A percentile compares a stretch with the other conserved stretches of the same genome.
Conservation (phyloP, 2,113 vertebrate species). For the Carassius gibelio region DNA sequence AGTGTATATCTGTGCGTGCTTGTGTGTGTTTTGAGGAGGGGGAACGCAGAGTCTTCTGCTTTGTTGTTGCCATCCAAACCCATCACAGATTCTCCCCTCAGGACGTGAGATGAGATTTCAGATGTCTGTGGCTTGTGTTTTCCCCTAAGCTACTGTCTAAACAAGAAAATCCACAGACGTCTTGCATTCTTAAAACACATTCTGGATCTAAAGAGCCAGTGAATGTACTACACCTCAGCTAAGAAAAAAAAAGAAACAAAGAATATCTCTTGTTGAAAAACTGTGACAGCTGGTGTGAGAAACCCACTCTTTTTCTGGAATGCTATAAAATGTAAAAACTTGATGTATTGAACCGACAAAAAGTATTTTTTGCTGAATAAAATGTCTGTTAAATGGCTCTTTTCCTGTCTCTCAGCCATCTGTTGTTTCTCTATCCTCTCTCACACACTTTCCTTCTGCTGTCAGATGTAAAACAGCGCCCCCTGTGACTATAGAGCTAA, state of each 20-base stretch:
- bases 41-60: constrained; percentile 58
- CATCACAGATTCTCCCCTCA: constrained; percentile 63
- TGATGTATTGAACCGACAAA: not conserved
- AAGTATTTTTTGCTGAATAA: not conserved
- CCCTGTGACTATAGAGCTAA: constrained; percentile 59
- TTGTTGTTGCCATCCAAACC: constrained; percentile 76
- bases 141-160: constrained; percentile 51
- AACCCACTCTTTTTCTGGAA: constrained; percentile 47
- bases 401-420: constrained; percentile 35
- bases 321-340: constrained; percentile 32
- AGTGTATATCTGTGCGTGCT: constrained; percentile 17
- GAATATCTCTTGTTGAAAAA: not conserved
- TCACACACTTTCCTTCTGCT: not conserved
- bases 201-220: constrained; percentile 14
- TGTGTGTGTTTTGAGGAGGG: constrained; percentile 29
- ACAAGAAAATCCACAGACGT: constrained; percentile 41
- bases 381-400: constrained; percentile 7
- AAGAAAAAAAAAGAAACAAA: not conserved
- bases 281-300: constrained; percentile 7
- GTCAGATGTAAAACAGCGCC: constrained; percentile 68
- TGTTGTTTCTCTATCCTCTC: constrained; percentile 50
- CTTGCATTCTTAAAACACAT: constrained; percentile 36
- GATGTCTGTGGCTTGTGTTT: constrained; percentile 68
- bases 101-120: constrained; percentile 70
- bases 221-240: constrained; percentile 25